phyloP scores from a whole-genome alignment of 2,797 vertebrate genomes.

The Myotis pilosus region DNA sequence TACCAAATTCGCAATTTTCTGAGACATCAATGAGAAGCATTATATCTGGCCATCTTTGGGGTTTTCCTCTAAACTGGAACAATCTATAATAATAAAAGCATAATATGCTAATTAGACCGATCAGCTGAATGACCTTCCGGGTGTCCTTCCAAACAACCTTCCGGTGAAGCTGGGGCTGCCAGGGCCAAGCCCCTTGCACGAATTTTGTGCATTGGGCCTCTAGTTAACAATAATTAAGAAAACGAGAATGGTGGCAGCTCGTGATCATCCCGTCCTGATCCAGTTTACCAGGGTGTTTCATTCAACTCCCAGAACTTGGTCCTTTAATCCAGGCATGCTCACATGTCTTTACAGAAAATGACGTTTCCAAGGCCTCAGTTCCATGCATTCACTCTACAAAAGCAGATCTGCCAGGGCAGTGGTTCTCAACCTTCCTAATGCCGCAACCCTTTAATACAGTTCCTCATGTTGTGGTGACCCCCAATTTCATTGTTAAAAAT shows the following conservation, averaged over 20 bases:
- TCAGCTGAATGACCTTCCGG: no score
- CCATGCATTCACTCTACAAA: not conserved
- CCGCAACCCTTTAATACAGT: no score
- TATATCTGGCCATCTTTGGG: not conserved
- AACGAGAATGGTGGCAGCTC: not conserved
- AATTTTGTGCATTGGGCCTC: no score
- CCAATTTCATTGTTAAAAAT: no score
- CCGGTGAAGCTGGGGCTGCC: no score
- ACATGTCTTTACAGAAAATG: not conserved
- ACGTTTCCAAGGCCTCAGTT: not conserved
- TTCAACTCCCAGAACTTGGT: not conserved
- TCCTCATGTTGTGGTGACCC: no score
- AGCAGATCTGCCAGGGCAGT: not conserved
- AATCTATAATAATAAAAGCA: not conserved
- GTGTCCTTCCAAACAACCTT: no score
- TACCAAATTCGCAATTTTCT: slow-evolving; percentile 18
- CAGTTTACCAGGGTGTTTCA: not conserved
- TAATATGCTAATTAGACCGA: no score
- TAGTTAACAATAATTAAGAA: not conserved
- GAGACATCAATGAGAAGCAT: not conserved
- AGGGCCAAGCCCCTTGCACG: no score
- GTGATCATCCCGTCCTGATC: not conserved
- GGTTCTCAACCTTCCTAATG: no score
- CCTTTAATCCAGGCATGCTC: not conserved
- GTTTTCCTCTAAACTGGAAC: not conserved